Conservation (phyloP, 2,888 invertebrate genomes). For the Cyaniris semiargus region DNA sequence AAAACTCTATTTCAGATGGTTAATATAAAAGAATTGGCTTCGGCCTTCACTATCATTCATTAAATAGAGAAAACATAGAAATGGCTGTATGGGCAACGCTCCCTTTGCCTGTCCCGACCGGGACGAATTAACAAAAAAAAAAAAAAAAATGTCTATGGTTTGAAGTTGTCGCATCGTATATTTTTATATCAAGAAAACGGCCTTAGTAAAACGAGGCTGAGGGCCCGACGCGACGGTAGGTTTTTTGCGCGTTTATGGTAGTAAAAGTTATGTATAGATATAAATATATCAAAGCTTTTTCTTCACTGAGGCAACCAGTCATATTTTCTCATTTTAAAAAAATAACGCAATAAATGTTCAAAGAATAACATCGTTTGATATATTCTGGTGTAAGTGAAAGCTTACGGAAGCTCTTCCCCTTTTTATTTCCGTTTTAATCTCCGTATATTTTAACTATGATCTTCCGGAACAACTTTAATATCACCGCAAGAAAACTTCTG, state of each 20-base stretch:
- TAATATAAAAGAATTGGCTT: too few relatives aligned
- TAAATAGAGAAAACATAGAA: too few relatives aligned
- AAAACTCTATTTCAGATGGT: too few relatives aligned
- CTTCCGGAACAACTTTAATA: slow-evolving; percentile 3
- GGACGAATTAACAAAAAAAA: too few relatives aligned
- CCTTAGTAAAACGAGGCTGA: not conserved
- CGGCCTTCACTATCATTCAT: too few relatives aligned
- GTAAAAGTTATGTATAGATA: too few relatives aligned
- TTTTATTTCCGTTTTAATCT: slow-evolving; percentile 19
- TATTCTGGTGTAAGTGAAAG: slow-evolving; percentile 12
- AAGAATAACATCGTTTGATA: not conserved
- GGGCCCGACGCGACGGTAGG: not conserved
- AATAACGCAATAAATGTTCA: not conserved
- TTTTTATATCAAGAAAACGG: not conserved
- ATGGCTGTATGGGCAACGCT: too few relatives aligned
- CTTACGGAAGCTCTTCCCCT: not conserved
- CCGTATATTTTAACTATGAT: not conserved
- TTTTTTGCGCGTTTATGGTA: not conserved
- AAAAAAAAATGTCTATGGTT: not conserved
- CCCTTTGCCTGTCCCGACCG: too few relatives aligned
- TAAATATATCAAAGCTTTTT: too few relatives aligned
- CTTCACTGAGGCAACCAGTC: not conserved
- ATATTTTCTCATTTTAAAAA: not conserved
- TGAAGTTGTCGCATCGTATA: not conserved
- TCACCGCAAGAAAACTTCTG: slow-evolving; percentile 1